phyloP scores from a whole-genome alignment of 2,113 vertebrate species.

The Seriola dumerili region DNA sequence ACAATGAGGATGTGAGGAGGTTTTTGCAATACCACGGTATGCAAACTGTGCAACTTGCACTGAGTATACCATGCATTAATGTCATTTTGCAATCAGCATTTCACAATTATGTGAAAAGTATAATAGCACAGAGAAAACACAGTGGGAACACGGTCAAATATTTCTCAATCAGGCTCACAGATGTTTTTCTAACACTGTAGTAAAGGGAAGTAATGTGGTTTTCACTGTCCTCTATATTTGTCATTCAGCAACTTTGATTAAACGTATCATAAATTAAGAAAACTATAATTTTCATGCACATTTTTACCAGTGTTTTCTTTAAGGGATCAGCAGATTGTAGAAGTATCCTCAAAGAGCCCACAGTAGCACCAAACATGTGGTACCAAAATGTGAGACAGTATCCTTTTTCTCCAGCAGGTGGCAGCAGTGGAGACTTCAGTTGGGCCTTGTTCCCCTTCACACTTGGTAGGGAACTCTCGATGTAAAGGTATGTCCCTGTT shows the following conservation, averaged over 20 bases:
- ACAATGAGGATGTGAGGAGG: slow-evolving; percentile 78
- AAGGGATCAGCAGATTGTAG: slow-evolving; percentile 63
- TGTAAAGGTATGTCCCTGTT: slow-evolving; percentile 82
- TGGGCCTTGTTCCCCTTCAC: slow-evolving; percentile 65
- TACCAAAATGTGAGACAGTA: slow-evolving; percentile 84
- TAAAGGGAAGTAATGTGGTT: slow-evolving; percentile 58
- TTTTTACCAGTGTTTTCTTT: slow-evolving; percentile 73
- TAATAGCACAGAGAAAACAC: slow-evolving; percentile 35
- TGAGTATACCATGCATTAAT: slow-evolving; percentile 40
- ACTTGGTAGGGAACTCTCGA: slow-evolving; percentile 73
- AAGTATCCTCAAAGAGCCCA: slow-evolving; percentile 77
- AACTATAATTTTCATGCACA: background rate
- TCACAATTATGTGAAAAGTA: slow-evolving; percentile 68
- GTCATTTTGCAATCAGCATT: slow-evolving; percentile 72
- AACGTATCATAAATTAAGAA: background rate
- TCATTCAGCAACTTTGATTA: background rate
- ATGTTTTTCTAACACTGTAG: slow-evolving; percentile 8
- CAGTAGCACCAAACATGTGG: slow-evolving; percentile 84
- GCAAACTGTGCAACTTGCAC: slow-evolving; percentile 59
- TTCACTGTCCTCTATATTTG: background rate
- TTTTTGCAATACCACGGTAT: slow-evolving; percentile 68
- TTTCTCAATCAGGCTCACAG: slow-evolving; percentile 63
- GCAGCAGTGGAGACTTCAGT: slow-evolving; percentile 79
- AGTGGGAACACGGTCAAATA: slow-evolving; percentile 35
- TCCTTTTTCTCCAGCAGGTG: slow-evolving; percentile 77